These are phyloP conservation scores for Chaetoderma sp. DNA, from an alignment of 2,888 invertebrate species.

Conservation along the genomic window DNA sequence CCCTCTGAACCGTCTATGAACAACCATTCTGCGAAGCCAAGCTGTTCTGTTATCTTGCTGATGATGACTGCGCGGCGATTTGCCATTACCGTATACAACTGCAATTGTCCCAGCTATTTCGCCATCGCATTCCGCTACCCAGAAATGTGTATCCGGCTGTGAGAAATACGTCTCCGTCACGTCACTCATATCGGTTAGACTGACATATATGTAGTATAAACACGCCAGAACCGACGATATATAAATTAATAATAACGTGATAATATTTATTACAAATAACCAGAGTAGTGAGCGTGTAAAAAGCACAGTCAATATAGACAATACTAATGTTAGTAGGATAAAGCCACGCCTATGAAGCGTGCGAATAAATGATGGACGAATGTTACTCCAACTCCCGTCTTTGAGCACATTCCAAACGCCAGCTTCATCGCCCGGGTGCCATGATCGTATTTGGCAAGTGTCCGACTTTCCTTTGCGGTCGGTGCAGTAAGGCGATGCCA, in stretches of 20 bases:
- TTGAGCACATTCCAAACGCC: conserved; percentile 33
- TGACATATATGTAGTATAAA: conserved; percentile 33
- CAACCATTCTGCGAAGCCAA: conserved; percentile 43
- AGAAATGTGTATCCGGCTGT: conserved; percentile 32
- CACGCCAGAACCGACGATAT: neutral
- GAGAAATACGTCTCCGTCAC: conserved; percentile 31
- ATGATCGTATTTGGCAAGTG: conserved; percentile 38
- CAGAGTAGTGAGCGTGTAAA: neutral
- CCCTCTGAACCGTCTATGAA: conserved; percentile 30
- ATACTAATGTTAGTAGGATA: neutral
- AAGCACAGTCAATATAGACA: conserved; percentile 8
- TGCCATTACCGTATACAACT: conserved; percentile 16
- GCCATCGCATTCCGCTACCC: conserved; percentile 36
- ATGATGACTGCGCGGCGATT: neutral
- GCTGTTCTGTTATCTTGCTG: conserved; percentile 25
- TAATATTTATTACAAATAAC: neutral
- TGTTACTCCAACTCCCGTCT: conserved; percentile 40
- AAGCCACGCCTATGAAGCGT: conserved; percentile 17
- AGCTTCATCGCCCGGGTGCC: conserved; percentile 26
- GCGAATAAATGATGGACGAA: conserved; percentile 31
- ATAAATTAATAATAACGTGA: too few relatives aligned
- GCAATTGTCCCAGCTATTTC: conserved; percentile 42
- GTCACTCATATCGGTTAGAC: conserved; percentile 35
- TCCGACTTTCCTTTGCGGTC: too few relatives aligned
- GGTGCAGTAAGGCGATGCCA: too few relatives aligned